Evolutionary conservation across 1,140 invertebrate species (phyloP).

Genomic region (Geopemphigus sp.): DNA sequence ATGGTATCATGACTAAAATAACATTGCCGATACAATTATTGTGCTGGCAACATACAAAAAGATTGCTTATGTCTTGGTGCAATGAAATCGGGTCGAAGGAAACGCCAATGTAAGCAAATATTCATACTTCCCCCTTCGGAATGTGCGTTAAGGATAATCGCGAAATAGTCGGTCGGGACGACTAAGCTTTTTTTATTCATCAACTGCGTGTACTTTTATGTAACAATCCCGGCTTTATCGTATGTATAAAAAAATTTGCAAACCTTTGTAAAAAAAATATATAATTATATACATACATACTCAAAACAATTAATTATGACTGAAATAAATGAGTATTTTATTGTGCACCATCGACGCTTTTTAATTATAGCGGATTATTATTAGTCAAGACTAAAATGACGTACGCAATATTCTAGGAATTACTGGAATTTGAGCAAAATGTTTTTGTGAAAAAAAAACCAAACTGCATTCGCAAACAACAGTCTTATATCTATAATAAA

Average conservation of each 20-base stretch:
- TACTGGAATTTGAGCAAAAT: neutral
- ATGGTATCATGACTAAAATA: neutral
- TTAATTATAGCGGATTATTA: neutral
- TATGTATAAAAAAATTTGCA: conserved; percentile 28
- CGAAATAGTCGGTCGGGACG: neutral
- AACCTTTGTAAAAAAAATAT: conserved; percentile 7
- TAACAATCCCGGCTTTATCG: conserved; percentile 14
- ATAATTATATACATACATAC: neutral
- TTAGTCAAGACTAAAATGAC: conserved; percentile 11
- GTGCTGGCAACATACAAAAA: neutral
- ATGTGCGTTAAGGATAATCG: conserved; percentile 25
- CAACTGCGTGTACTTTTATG: conserved; percentile 14
- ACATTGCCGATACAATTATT: neutral
- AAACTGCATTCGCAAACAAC: neutral
- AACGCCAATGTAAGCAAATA: conserved; percentile 20
- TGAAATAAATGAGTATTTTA: neutral
- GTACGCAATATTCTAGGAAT: neutral
- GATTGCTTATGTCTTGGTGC: neutral
- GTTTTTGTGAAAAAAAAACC: neutral
- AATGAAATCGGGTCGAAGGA: conserved; percentile 19
- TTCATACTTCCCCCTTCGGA: neutral
- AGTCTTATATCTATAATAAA: neutral
- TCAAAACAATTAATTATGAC: conserved; percentile 21
- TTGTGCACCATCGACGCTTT: neutral
- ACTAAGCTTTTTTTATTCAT: conserved; percentile 42